These are phyloP conservation scores for Gymnothorax reevesii DNA, from an alignment of 2,797 vertebrate species.

Conservation along the genomic window DNA sequence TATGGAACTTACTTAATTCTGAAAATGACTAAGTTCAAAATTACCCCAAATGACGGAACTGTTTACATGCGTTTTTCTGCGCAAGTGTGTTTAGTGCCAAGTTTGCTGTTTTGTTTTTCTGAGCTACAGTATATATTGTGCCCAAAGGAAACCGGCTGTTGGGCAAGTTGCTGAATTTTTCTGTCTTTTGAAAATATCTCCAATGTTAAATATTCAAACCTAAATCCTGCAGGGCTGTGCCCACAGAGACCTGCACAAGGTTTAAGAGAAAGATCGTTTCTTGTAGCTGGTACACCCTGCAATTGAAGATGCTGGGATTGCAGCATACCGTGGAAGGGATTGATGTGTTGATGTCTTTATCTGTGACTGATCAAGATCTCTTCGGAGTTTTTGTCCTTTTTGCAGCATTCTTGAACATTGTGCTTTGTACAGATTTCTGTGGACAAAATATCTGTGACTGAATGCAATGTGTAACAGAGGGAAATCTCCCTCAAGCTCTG, in stretches of 20 bases:
- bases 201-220: neutral
- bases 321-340: neutral
- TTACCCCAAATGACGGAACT: neutral
- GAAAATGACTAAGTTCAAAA: neutral
- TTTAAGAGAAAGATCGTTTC: neutral
- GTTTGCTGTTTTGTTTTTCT: neutral
- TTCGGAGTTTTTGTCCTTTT: neutral
- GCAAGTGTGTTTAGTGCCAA: constrained; percentile 3
- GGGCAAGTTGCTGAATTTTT: neutral
- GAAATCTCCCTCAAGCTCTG: constrained; percentile 7
- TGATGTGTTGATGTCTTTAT: neutral
- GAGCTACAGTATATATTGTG: neutral
- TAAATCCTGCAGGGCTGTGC: neutral
- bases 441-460: constrained; percentile 1
- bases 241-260: neutral
- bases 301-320: neutral
- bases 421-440: constrained; percentile 10
- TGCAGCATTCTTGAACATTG: constrained; percentile 2
- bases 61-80: constrained; percentile 12
- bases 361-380: neutral
- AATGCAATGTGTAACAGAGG: constrained; percentile 6
- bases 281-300: neutral
- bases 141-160: neutral
- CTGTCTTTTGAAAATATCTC: neutral
- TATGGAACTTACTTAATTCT: neutral